Evolutionary conservation across 2,113 vertebrate species (phyloP), one percentile per base, ranked within the genome.

Genomic region (Heptranchias perlo): DNA sequence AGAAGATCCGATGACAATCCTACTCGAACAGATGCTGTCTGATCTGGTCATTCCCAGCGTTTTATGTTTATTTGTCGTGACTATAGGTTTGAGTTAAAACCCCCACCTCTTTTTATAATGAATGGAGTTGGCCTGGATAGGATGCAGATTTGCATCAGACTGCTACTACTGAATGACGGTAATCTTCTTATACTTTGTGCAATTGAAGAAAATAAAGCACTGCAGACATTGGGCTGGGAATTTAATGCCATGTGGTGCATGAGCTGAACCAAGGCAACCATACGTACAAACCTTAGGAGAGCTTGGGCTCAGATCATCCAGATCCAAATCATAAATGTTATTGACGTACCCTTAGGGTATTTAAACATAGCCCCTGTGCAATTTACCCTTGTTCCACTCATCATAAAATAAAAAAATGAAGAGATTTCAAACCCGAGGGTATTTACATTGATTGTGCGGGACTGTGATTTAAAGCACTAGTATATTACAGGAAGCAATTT

Each of bases 401-500:
- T 54, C 86, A 89, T 25, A 89, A 89, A 54, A 52, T 54, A 87
- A 89, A 49, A 28, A 39, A 89, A 54, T 89, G 31, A 49, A 82
- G 39, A 82, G 49, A 89, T 54, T 49, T 49, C 58, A 94, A n/a
- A 94, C 18, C 58, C 0, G n/a, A 65, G 35, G 11, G 35, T 84
- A 84, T 84, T 47, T 47, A 84, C 13, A 94, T 10, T 94, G 61
- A 94, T 94, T 94, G 91, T 21, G 6, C n/a, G 49, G 87, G 52
- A 35, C 87, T 91, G 87, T 91, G 87, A 61, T 91, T 61, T 91
- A 58, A 94, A 94, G 54, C n/a, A 44, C 61, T 64, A 3, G 14
- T 64, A 6, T 65, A 64, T 64, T 94, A 94, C 58, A 94, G 54
- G 16, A 94, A 94, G 61, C 91, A 91, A 91, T 91, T 58, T 91